Base-by-base conservation (phyloP, 2,888 invertebrate species). In the Serripes groenlandicus region DNA sequence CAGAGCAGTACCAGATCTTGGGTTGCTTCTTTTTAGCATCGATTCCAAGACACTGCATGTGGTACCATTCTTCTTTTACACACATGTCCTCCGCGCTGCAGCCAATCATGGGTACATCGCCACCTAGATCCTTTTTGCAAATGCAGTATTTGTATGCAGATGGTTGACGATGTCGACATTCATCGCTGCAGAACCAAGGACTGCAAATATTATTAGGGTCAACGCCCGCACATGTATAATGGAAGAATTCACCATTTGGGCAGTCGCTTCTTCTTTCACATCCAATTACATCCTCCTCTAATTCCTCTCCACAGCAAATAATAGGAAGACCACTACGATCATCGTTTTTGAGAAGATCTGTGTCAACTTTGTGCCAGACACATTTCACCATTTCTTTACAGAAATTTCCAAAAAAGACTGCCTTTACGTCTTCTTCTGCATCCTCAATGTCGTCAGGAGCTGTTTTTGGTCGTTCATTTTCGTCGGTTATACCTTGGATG, bases 41-140 rank as follows among this genome's bases (percentile, higher is more conserved):
- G 9, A 86, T 58, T 26, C 70, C 83, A 32, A 86, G 9, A 56
- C 86, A 86, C 1, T 28, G 15, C 66, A 76, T 70, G 34, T 86
- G 80, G 32, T 85, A 85, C 85, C 83, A 87, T 69, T 83, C 83
- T 49, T 72, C 60, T 28, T 54, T 52, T 11, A 42, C 49, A 79
- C 87, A 87, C 15, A 26, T 21, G 1, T 32, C n/a, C 37, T 79
- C 79, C 2, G 68, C 52, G 34, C 69, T 52, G 37, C 88, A 88
- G 2, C 88, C 81, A 35, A 88, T 84, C 86, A 84, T 86, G 0
- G 73, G 76, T 52, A 58, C 79, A 32, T 80, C 71, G 23, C 23
- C 52, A 11, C 81, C 88, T 34, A 84, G 60, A 32, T 86, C 81
- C 7, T 34, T 54, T 11, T 34, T 52, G 56, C 85, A 88, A 3